These are phyloP conservation scores for Vulpes ferrilata DNA, from an alignment of 2,113 vertebrate genomes.

Conservation along the genomic window DNA sequence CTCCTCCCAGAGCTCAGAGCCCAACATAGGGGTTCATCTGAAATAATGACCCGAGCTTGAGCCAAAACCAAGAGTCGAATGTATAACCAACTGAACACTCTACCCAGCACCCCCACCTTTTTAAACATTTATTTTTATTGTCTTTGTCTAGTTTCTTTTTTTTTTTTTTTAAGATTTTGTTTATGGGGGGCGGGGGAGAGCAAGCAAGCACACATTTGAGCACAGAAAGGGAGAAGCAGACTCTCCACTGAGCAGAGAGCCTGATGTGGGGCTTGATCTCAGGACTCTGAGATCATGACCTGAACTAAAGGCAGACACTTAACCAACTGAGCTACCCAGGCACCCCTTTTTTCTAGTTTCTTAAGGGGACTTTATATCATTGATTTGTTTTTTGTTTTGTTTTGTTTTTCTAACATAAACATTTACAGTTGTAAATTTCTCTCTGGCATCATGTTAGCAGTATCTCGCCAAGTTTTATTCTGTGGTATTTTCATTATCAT, in stretches of 20 bases:
- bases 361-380: neutral
- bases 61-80: neutral
- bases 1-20: neutral
- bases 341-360: neutral
- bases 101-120: too few relatives aligned
- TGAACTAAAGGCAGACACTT: neutral
- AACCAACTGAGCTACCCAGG: neutral
- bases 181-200: too few relatives aligned
- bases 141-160: too few relatives aligned
- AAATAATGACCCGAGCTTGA: neutral
- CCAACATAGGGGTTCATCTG: neutral
- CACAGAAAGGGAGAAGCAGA: too few relatives aligned
- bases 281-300: too few relatives aligned
- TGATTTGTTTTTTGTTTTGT: neutral
- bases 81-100: too few relatives aligned
- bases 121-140: too few relatives aligned
- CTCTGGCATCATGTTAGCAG: neutral
- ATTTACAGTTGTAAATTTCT: slow-evolving; percentile 9
- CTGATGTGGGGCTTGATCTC: too few relatives aligned
- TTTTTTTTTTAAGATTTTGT: too few relatives aligned
- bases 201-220: too few relatives aligned
- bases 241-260: too few relatives aligned
- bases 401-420: neutral
- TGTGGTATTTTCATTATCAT: neutral
- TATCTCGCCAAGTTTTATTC: neutral